Evolutionary conservation across 2,113 vertebrate genomes (phyloP).

Genomic region (Lipotes vexillifer): DNA sequence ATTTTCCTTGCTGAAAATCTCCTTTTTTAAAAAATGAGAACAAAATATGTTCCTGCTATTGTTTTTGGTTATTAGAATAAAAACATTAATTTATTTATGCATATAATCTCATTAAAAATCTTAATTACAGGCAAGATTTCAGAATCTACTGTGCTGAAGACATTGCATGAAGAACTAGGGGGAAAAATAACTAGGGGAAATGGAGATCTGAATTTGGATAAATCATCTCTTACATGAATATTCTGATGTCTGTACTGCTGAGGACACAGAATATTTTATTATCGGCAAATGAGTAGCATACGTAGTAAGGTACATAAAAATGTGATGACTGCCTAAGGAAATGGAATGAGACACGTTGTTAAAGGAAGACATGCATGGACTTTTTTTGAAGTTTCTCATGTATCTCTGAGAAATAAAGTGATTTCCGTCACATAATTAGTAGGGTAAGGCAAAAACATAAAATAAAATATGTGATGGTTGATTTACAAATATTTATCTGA

Average conservation of each 20-base stretch:
- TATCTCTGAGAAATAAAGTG: background rate
- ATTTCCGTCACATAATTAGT: background rate
- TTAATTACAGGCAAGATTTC: background rate
- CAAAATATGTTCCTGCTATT: background rate
- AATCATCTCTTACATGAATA: background rate
- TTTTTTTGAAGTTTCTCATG: background rate
- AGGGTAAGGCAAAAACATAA: background rate
- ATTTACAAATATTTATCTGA: background rate
- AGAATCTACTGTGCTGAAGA: background rate
- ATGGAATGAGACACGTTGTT: background rate
- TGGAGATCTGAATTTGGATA: background rate
- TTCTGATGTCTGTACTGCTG: background rate
- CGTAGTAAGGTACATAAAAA: background rate
- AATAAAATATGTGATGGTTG: background rate
- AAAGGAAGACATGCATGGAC: background rate
- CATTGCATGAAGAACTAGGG: background rate
- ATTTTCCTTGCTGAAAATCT: background rate
- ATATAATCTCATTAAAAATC: background rate
- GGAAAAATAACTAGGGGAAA: background rate
- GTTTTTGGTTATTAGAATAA: background rate
- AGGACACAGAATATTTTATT: background rate
- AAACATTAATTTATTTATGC: background rate
- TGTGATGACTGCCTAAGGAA: background rate
- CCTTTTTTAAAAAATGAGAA: background rate
- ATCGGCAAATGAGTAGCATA: background rate